A percentile compares a stretch with the other conserved stretches of the same genome.
Evolutionary conservation across 2,797 vertebrate species (phyloP).

Genomic region (Bradypodion pumilum): DNA sequence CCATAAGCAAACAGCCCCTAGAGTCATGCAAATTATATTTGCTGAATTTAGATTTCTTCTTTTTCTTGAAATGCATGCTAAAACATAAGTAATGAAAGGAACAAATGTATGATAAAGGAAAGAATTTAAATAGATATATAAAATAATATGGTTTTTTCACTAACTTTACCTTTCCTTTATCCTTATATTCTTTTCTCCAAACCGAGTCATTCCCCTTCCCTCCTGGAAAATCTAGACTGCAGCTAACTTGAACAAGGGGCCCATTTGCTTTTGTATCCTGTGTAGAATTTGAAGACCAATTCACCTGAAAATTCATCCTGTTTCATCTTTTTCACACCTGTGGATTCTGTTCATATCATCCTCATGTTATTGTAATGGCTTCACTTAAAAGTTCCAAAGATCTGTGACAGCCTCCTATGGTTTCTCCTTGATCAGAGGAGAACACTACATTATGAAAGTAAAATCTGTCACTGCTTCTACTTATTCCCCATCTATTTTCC

Average conservation of each 20-base stretch:
- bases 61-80: conserved; percentile 27
- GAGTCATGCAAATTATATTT: background rate
- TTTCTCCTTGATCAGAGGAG: background rate
- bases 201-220: background rate
- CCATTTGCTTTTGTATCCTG: background rate
- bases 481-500: no score
- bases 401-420: no score
- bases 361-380: background rate
- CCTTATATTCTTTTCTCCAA: background rate
- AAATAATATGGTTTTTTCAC: background rate
- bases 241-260: background rate
- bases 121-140: no score
- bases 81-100: rapidly evolving
- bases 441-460: no score
- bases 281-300: background rate
- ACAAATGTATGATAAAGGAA: no score
- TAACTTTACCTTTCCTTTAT: background rate
- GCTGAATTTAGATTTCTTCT: background rate
- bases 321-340: no score
- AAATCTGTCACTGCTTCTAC: no score
- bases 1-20: background rate
- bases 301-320: background rate
- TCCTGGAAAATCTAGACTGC: background rate
- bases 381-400: background rate
- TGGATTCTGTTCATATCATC: background rate